Evolutionary conservation across 1,140 invertebrate species (phyloP).

Genomic region (Drosophila virilis): DNA sequence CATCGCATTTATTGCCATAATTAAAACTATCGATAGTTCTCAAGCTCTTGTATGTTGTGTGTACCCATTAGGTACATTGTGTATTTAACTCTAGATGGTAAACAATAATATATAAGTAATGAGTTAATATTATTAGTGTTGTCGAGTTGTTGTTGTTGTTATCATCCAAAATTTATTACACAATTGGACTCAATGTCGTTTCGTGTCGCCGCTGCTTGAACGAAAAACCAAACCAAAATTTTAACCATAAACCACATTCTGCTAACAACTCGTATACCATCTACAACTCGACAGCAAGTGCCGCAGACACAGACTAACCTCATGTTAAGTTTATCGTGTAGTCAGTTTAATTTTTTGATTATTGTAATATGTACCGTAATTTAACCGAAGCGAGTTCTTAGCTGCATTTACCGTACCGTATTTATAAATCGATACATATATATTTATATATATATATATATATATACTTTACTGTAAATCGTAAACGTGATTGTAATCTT

Average conservation of each 20-base stretch:
- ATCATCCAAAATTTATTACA: conserved; percentile 45
- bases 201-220: conserved; percentile 51
- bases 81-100: neutral
- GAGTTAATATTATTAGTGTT: conserved; percentile 44
- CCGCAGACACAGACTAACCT: conserved; percentile 42
- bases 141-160: conserved; percentile 73
- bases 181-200: conserved; percentile 54
- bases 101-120: conserved; percentile 1
- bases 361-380: conserved; percentile 57
- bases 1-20: too few species aligned
- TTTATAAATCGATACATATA: neutral
- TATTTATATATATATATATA: neutral
- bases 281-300: conserved; percentile 69
- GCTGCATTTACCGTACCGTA: conserved; percentile 62
- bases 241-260: conserved; percentile 12
- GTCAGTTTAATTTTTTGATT: conserved; percentile 36
- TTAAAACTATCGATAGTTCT: neutral
- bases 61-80: neutral
- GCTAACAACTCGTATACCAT: conserved; percentile 23
- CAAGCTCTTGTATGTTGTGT: neutral
- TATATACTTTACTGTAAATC: conserved; percentile 15
- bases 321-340: conserved; percentile 44
- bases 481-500: conserved; percentile 28
- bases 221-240: conserved; percentile 9
- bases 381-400: conserved; percentile 53